Base-by-base conservation (phyloP, 2,888 invertebrate genomes). In the Hirtodrosophila trivittata region DNA sequence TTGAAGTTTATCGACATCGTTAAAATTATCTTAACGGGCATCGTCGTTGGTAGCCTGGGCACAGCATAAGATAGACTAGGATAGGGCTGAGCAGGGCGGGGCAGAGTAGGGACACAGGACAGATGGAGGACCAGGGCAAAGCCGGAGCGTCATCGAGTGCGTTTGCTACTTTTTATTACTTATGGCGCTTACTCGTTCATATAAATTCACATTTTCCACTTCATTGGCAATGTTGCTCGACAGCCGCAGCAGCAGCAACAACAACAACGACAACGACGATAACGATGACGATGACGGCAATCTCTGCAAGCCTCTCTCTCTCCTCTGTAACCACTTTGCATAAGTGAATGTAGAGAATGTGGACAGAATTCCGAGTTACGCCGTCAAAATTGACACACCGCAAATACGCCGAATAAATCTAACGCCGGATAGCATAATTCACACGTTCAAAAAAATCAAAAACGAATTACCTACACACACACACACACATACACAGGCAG, bases 1-100 rank as follows among this genome's bases (percentile, higher is more conserved):
- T 81, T 81, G 86, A 86, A 81, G 86, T 81, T 81, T 81, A 81
- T 81, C 80, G 80, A 84, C 85, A 84, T 86, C 80, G 85, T 81
- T 81, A 81, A 81, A 81, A 81, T 81, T 86, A 81, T 81, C 80
- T 81, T 81, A 81, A 81, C 86, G 85, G 77, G 58, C 80, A 86
- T 86, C 84, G 58, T 86, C 84, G 58, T 43, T 58, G 77, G 39
- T 51, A 59, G 74, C 60, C 73, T 72, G 50, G 66, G 14, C 33
- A 16, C 10, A 13, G 39, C 43, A 54, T 32, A 39, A 51, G 58
- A 41, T 35, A 6, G 50, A 26, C 13, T 37, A 43, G 30, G 43
- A 64, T 25, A 37, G 25, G 37, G 16, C 45, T 41, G 35, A 7
- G 18, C 4, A 38, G 41, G 39, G 1, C 45, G 38, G 62, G 38